Conservation (phyloP, 2,113 vertebrate species). For the Ictalurus furcatus region DNA sequence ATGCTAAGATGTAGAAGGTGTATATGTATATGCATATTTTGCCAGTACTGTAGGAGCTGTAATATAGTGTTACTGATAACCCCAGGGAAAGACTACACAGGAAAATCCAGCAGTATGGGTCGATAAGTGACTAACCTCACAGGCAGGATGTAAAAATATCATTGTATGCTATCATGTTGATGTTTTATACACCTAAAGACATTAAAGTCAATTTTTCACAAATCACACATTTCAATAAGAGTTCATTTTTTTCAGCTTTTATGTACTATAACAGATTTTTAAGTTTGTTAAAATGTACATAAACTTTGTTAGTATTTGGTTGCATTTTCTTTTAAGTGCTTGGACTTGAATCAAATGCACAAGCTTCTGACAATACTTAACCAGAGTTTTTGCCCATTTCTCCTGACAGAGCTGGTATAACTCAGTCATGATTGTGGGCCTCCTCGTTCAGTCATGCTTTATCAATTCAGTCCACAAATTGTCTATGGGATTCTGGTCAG, state of each 20-base stretch:
- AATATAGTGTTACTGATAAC: not conserved
- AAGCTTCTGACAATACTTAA: not conserved
- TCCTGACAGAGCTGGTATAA: not conserved
- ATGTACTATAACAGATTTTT: not conserved
- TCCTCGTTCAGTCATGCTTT: not conserved
- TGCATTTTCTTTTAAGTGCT: not conserved
- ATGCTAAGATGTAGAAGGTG: not conserved
- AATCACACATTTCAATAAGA: not conserved
- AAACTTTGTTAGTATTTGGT: not conserved
- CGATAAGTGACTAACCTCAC: not conserved
- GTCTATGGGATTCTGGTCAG: not conserved
- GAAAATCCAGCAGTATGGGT: not conserved
- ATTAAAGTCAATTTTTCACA: not conserved
- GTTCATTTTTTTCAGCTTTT: not conserved
- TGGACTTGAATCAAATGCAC: not conserved
- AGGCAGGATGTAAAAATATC: constrained; percentile 5
- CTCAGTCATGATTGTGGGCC: not conserved
- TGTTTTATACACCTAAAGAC: not conserved
- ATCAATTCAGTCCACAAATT: not conserved
- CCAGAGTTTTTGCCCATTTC: not conserved
- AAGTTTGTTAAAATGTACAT: not conserved
- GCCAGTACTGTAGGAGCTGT: not conserved
- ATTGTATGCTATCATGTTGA: not conserved
- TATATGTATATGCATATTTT: not conserved
- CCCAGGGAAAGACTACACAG: not conserved